Conservation (phyloP, 1,140 invertebrate genomes). For the Mycetomoellerius zeteki region DNA sequence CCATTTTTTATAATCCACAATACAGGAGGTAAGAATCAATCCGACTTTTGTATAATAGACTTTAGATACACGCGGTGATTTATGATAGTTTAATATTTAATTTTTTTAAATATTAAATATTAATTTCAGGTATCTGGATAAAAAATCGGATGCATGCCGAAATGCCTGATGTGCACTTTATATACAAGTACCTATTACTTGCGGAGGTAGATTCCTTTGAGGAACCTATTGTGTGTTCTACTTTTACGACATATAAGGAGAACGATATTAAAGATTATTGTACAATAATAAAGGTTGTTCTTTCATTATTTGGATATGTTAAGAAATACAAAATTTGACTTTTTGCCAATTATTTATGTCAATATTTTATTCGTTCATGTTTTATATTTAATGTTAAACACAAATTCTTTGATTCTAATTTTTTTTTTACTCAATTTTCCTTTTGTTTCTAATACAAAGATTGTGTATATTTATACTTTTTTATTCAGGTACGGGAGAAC, state of each 20-base stretch:
- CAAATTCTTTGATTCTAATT: not conserved
- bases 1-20: constrained; percentile 82
- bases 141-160: constrained; percentile 82
- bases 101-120: too few species aligned
- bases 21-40: constrained; percentile 79
- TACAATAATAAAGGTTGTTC: constrained; percentile 79
- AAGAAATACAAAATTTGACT: not conserved
- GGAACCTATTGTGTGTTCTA: constrained; percentile 82
- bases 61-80: not conserved
- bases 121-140: constrained; percentile 82
- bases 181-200: constrained; percentile 84
- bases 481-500: constrained; percentile 87
- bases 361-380: not conserved
- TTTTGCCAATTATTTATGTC: not conserved
- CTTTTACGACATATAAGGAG: constrained; percentile 82
- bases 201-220: constrained; percentile 76
- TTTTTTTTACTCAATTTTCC: not conserved
- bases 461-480: constrained; percentile 11
- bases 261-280: constrained; percentile 84
- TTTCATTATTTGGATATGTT: constrained; percentile 56
- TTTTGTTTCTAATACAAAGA: not conserved
- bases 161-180: constrained; percentile 81
- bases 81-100: not conserved
- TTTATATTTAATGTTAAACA: not conserved
- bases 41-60: not conserved